Evolutionary conservation across 2,797 vertebrate genomes (phyloP).

Genomic region (Ibycter americanus): DNA sequence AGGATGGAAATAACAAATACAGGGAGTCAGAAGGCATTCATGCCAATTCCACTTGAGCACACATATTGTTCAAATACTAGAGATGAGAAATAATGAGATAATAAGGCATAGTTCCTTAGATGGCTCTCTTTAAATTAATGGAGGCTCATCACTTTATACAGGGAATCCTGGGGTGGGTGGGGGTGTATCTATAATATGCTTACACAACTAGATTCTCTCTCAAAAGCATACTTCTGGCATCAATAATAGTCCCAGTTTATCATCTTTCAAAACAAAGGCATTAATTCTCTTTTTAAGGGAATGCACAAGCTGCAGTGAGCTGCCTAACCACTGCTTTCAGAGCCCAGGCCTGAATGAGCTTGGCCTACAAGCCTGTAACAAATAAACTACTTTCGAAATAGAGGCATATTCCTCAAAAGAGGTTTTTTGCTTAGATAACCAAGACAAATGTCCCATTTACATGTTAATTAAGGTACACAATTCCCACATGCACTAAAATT

Average conservation of each 20-base stretch:
- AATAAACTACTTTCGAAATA: slow-evolving; percentile 21
- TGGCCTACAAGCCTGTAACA: background rate
- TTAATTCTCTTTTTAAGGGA: background rate
- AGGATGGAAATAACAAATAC: background rate
- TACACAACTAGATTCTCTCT: background rate
- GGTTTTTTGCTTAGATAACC: slow-evolving; percentile 27
- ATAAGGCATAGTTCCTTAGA: background rate
- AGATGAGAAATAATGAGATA: background rate
- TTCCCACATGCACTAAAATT: background rate
- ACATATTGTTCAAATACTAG: background rate
- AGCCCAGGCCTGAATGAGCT: background rate
- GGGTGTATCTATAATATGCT: background rate
- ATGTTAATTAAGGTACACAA: slow-evolving; percentile 50
- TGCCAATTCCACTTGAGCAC: background rate
- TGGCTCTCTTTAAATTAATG: background rate
- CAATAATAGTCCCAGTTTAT: background rate
- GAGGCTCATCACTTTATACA: background rate
- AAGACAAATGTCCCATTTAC: slow-evolving; percentile 58
- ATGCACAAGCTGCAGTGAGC: background rate
- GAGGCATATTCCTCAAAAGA: slow-evolving; percentile 27
- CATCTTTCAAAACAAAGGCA: background rate
- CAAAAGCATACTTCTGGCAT: background rate
- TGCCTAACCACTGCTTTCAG: background rate
- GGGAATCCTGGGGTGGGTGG: background rate
- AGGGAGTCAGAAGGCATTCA: background rate